Percentiles rank a stretch among this genome's conserved stretches.
phyloP scores from a whole-genome alignment of 2,888 invertebrate genomes.

The Apamea anceps region DNA sequence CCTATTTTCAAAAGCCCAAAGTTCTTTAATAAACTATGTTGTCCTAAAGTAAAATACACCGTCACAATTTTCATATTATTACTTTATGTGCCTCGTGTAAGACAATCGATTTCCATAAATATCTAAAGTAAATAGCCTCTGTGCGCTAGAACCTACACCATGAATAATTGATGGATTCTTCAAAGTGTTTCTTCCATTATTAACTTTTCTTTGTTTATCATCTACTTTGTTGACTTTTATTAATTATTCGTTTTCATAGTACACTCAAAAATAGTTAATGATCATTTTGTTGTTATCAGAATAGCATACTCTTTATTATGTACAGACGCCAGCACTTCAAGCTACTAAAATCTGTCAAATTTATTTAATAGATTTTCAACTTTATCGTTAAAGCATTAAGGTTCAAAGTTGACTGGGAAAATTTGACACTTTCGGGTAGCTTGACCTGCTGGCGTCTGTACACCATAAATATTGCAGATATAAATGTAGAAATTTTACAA shows the following conservation, averaged over 20 bases:
- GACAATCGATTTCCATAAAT: constrained; percentile 38
- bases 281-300: too few relatives aligned
- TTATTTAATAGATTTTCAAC: too few relatives aligned
- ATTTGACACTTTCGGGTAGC: too few relatives aligned
- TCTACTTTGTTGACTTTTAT: constrained; percentile 11
- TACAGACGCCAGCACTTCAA: too few relatives aligned
- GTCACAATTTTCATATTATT: neutral
- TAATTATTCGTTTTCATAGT: neutral
- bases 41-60: neutral
- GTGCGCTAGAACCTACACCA: constrained; percentile 17
- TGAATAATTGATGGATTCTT: constrained; percentile 32
- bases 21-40: neutral
- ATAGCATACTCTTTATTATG: too few relatives aligned
- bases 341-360: too few relatives aligned
- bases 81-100: neutral
- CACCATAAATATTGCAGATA: too few relatives aligned
- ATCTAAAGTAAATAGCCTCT: neutral
- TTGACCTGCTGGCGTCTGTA: too few relatives aligned
- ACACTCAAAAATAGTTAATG: too few relatives aligned
- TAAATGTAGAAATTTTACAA: too few relatives aligned
- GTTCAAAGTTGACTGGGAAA: too few relatives aligned
- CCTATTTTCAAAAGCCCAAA: neutral
- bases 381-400: too few relatives aligned
- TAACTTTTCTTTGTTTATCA: constrained; percentile 6
- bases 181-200: constrained; percentile 9